Conservation (phyloP, 1,140 invertebrate genomes). For the Nautilus pompilius region DNA sequence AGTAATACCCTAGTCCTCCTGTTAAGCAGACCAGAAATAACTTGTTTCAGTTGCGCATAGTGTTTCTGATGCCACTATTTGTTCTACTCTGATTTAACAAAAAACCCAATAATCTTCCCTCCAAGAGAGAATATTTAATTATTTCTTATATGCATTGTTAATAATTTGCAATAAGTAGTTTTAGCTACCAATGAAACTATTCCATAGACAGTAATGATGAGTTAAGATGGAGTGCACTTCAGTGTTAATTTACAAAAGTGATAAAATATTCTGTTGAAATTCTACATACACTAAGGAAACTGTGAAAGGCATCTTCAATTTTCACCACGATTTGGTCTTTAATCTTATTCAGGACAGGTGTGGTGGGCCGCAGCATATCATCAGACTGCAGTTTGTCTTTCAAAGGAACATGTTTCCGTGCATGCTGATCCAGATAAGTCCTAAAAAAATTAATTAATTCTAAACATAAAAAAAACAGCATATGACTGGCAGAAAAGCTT, state of each 20-base stretch:
- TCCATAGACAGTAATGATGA: not conserved
- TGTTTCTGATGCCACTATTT: too few species aligned
- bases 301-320: slow-evolving; percentile 45
- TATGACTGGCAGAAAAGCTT: too few species aligned
- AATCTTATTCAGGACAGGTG: slow-evolving; percentile 41
- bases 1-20: too few species aligned
- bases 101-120: too few species aligned
- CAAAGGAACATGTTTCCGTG: slow-evolving; percentile 37
- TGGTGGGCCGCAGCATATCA: slow-evolving; percentile 47
- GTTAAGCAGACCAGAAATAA: too few species aligned
- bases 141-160: too few species aligned
- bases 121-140: too few species aligned
- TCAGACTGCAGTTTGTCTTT: slow-evolving; percentile 29
- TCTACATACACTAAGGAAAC: slow-evolving; percentile 38
- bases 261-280: not conserved
- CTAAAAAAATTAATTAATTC: slow-evolving; percentile 20
- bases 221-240: not conserved
- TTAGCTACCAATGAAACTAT: not conserved
- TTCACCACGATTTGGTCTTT: slow-evolving; percentile 36
- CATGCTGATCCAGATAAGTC: slow-evolving; percentile 41
- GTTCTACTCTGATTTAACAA: too few species aligned
- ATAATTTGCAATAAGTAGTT: too few species aligned
- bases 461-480: too few species aligned
- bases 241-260: not conserved
- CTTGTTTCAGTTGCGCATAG: too few species aligned